Percentiles rank a stretch among this genome's conserved stretches.
Conservation (phyloP, 2,113 vertebrate species). For the Cromileptes altivelis region DNA sequence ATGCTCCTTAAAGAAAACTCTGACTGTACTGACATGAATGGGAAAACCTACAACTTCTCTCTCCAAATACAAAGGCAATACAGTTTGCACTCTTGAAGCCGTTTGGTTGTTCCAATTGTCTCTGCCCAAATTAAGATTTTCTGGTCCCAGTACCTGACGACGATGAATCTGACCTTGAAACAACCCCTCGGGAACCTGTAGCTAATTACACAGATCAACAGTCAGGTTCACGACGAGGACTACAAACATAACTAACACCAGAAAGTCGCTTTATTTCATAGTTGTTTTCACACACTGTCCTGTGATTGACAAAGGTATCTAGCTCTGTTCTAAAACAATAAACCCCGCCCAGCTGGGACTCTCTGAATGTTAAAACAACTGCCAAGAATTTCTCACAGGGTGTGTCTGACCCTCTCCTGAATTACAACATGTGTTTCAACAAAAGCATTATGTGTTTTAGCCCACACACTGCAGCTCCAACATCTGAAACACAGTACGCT, state of each 20-base stretch:
- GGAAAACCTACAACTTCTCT: not conserved
- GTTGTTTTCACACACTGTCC: slow-evolving; percentile 16
- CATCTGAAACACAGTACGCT: not conserved
- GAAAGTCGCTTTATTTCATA: not conserved
- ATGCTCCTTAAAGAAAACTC: not conserved
- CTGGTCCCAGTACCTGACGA: too few relatives aligned
- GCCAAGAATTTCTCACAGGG: slow-evolving; percentile 59
- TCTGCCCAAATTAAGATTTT: not conserved
- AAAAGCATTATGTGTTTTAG: slow-evolving; percentile 11
- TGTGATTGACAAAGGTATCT: slow-evolving; percentile 17
- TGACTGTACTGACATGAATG: not conserved
- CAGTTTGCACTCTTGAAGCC: not conserved
- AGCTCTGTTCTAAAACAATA: slow-evolving; percentile 41
- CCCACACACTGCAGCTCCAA: slow-evolving; percentile 8
- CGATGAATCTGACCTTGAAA: not conserved
- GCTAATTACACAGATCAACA: not conserved
- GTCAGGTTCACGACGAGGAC: not conserved
- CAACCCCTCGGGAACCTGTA: not conserved
- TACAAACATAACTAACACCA: not conserved
- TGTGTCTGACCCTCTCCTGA: slow-evolving; percentile 53
- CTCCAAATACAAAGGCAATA: not conserved
- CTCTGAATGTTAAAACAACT: slow-evolving; percentile 40
- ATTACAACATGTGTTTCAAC: slow-evolving; percentile 45
- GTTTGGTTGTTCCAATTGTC: not conserved
- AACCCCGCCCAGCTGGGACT: slow-evolving; percentile 41